Evolutionary conservation across 2,888 invertebrate genomes (phyloP).

Genomic region (Limnephilus auricula): DNA sequence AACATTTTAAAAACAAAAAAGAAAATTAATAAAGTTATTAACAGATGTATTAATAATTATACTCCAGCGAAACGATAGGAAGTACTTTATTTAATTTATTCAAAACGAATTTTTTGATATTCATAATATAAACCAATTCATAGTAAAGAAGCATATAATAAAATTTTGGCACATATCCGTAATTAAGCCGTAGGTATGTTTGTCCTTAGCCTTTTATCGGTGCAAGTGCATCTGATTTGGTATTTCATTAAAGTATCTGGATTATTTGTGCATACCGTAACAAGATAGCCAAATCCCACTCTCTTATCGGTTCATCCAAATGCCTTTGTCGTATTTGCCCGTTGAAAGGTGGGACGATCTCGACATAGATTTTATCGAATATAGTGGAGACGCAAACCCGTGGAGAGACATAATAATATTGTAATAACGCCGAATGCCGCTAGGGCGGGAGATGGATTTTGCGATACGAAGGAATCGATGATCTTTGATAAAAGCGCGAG

Average conservation of each 20-base stretch:
- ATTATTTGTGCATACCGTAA: background rate
- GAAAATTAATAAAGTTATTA: too few species aligned
- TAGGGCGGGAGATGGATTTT: constrained; percentile 8
- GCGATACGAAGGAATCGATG: constrained; percentile 1
- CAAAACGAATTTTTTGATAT: too few species aligned
- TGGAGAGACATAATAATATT: constrained; percentile 2
- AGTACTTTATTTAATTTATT: too few species aligned
- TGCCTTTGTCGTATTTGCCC: background rate
- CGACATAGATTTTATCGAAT: constrained; percentile 6
- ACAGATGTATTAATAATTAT: too few species aligned
- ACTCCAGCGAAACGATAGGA: too few species aligned
- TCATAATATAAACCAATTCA: too few species aligned
- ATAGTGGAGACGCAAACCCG: constrained; percentile 19
- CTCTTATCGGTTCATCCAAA: background rate
- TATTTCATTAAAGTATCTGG: background rate
- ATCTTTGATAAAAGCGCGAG: background rate
- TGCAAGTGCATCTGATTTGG: background rate
- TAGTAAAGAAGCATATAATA: too few species aligned
- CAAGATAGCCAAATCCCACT: background rate
- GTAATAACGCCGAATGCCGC: constrained; percentile 14
- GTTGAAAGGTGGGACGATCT: constrained; percentile 6
- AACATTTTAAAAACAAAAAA: too few species aligned
- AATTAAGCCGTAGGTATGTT: background rate
- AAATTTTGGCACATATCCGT: background rate
- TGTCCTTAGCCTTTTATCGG: background rate